Evolutionary conservation across 2,797 vertebrate genomes (phyloP), one percentile per base, ranked within the genome.

Genomic region (Tiaroga cobitis): DNA sequence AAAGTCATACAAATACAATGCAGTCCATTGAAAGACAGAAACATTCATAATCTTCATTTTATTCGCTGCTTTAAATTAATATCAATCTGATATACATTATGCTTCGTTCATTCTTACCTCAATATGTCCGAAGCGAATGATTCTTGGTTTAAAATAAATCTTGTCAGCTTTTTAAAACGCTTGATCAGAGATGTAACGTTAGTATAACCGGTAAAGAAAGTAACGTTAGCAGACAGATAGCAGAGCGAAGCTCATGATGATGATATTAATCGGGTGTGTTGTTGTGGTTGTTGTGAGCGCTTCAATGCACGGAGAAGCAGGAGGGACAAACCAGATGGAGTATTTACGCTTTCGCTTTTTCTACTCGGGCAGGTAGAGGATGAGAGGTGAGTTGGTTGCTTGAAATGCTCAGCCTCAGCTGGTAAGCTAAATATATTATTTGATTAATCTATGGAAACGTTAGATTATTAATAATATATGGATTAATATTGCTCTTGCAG

Each of bases 271-370:
- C 51, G 74, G 46, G 32, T 67, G 63, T 56, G 74, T 56, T 84
- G 82, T 84, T 77, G 13, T 75, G 63, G 67, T 84, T 88, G 81
- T 87, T 80, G 83, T 72, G 78, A 86, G 74, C 72, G 75, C 65
- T 76, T 61, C 46, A 2, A 32, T n/a, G 21, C 49, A 90, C 88
- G 86, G 89, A 24, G 10, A 15, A 15, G 0, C 68, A 24, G 5
- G 10, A 76, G 81, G 86, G 88, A 85, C 88, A 89, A 81, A 81
- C 26, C 3, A 3, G 7, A 8, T 15, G 5, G 11, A 1, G 39
- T 46, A 73, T 67, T 77, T 82, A 88, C 54, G 19, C 63, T 18
- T 85, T 85, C 81, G 87, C 83, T 39, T 84, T 72, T 37, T 80
- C 4, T 24, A 51, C 11, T 37, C 11, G 5, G n/a, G 10, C 59